Base-by-base conservation (phyloP, 2,888 invertebrate species). In the Drosophila bunnanda region DNA sequence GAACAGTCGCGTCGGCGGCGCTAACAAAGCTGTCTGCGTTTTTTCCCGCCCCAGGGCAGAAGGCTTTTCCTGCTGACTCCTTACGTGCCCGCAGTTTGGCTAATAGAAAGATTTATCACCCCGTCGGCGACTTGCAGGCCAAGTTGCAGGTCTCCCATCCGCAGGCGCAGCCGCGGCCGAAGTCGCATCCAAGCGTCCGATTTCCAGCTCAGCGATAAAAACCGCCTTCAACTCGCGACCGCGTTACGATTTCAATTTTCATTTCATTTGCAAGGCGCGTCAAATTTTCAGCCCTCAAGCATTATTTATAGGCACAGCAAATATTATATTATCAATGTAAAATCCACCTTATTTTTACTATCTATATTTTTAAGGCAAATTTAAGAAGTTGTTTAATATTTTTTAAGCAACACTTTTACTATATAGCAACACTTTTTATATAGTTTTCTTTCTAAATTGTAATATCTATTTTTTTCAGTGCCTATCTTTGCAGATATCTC, bases 21-120 rank as follows among this genome's bases (percentile, higher is more conserved):
- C 74, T 77, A 75, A 70, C 73, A 79, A 70, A 70, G 70, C 53
- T 54, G 54, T 60, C 53, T 34, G 52, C 53, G n/a, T 46, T 17
- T 52, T 46, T 28, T 28, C 13, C 32, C 50, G 50, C 50, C 50
- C 32, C 22, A 34, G 2, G 50, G 32, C 50, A 52, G 6, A 52
- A 13, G 32, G 50, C 30, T 32, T 30, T 30, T 34, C 53, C 61
- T 64, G 20, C 20, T 22, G 20, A 36, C 28, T 32, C 34, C 75
- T 41, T 76, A 75, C 76, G 76, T 76, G 79, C 75, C 65, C 62
- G 64, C 81, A 82, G 75, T 71, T 81, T 80, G 89, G 75, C 83
- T 89, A 89, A 90, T 89, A 89, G 90, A 90, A 89, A 89, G 90
- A 90, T 89, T 90, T 89, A 90, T 90, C 83, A 80, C 83, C 58